A percentile compares a stretch with the other conserved stretches of the same genome.
Conservation (phyloP, 2,797 vertebrate genomes). For the Sus cebifrons region DNA sequence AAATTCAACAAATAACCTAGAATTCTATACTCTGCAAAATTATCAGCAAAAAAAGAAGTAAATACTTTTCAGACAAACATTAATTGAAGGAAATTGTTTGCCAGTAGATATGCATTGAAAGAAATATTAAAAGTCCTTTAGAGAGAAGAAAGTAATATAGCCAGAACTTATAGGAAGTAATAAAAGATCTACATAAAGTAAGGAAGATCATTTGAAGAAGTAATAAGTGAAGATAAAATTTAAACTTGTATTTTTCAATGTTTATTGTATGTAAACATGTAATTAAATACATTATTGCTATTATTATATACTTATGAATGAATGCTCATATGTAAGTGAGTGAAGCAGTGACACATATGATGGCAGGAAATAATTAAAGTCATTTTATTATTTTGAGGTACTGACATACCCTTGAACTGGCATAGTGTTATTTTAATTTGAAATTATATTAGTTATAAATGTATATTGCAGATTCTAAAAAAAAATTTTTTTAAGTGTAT, state of each 20-base stretch:
- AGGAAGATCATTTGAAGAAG: not conserved
- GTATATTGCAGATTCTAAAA: too few species aligned
- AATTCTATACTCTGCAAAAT: not conserved
- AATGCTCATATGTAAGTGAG: not conserved
- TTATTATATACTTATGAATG: not conserved
- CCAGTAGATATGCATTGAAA: not conserved
- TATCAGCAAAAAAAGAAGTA: not conserved
- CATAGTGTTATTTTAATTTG: too few species aligned
- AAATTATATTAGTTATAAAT: too few species aligned
- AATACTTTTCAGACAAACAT: not conserved
- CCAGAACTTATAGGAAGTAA: too few species aligned
- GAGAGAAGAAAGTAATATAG: not conserved
- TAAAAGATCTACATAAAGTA: not conserved
- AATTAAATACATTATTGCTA: not conserved
- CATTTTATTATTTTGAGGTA: too few species aligned
- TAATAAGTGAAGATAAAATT: not conserved
- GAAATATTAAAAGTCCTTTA: not conserved
- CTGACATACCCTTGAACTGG: too few species aligned
- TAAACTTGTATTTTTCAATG: not conserved
- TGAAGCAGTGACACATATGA: not conserved
- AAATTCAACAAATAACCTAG: not conserved
- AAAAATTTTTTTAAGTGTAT: too few species aligned
- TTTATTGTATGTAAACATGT: not conserved
- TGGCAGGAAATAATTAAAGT: too few species aligned
- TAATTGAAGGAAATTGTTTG: not conserved